phyloP scores from a whole-genome alignment of 2,113 vertebrate genomes.

The Leucoraja erinaceus region DNA sequence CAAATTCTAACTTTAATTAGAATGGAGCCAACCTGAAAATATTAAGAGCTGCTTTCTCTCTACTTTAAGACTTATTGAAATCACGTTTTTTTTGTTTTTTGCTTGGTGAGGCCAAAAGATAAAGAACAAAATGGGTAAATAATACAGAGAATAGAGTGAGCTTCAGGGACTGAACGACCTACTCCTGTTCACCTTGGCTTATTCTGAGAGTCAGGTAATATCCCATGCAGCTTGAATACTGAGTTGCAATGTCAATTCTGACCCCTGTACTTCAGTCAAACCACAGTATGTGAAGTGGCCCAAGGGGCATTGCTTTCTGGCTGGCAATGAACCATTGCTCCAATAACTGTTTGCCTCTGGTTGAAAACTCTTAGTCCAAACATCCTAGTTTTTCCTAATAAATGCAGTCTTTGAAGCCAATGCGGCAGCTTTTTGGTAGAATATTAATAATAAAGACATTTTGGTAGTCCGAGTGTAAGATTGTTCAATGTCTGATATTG shows the following conservation, averaged over 20 bases:
- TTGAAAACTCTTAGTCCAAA: not conserved
- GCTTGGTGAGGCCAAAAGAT: not conserved
- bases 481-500: not conserved
- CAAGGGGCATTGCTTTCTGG: not conserved
- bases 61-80: too few species aligned
- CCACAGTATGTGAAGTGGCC: not conserved
- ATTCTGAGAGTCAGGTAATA: not conserved
- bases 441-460: not conserved
- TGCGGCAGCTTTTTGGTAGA: not conserved
- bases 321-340: not conserved
- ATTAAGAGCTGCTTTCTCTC: not conserved
- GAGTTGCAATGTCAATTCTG: not conserved
- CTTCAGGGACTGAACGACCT: too few species aligned
- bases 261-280: not conserved
- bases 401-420: not conserved
- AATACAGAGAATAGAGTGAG: not conserved
- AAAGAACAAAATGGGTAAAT: not conserved
- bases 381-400: not conserved
- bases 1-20: not conserved
- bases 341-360: not conserved
- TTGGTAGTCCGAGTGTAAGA: not conserved
- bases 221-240: not conserved
- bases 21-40: not conserved
- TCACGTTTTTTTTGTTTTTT: not conserved
- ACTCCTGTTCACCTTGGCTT: too few species aligned